A percentile compares a stretch with the other conserved stretches of the same genome.
Conservation (phyloP, 2,888 invertebrate genomes). For the Apotomis turbidana region DNA sequence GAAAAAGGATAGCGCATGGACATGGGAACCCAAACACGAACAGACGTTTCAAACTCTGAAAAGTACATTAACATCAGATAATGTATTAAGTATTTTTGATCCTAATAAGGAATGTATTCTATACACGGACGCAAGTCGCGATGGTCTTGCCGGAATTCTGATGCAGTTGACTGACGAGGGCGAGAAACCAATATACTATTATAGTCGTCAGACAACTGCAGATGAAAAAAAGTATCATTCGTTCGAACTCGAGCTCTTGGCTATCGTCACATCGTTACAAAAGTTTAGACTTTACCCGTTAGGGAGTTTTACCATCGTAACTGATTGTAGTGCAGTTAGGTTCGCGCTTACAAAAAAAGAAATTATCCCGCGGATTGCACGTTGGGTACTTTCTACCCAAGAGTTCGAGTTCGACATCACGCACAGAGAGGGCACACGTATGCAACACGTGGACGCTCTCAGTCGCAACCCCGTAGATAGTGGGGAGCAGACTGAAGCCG, state of each 20-base stretch:
- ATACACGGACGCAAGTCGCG: constrained; percentile 42
- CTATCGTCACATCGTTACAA: constrained; percentile 50
- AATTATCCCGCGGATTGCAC: constrained; percentile 43
- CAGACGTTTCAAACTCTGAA: constrained; percentile 28
- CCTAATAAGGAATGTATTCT: constrained; percentile 17
- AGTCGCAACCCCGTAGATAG: constrained; percentile 39
- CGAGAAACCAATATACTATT: constrained; percentile 40
- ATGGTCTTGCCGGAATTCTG: constrained; percentile 40
- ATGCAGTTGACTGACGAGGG: constrained; percentile 35
- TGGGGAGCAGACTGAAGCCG: constrained; percentile 49
- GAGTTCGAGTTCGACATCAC: constrained; percentile 21
- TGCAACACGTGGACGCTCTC: constrained; percentile 10
- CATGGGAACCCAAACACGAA: constrained; percentile 46
- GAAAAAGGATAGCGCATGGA: constrained; percentile 46
- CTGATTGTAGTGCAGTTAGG: constrained; percentile 55
- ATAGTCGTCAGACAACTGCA: constrained; percentile 43
- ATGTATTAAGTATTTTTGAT: constrained; percentile 35
- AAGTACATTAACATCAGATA: constrained; percentile 11
- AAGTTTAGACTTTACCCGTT: constrained; percentile 55
- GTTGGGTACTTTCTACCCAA: constrained; percentile 17
- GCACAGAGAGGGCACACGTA: constrained; percentile 40
- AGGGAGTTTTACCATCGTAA: constrained; percentile 45
- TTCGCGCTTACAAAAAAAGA: constrained; percentile 50
- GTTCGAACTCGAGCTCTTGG: constrained; percentile 53
- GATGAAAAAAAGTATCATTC: constrained; percentile 43